phyloP scores from a whole-genome alignment of 2,888 invertebrate species.

The Gymnocheta viridis region DNA sequence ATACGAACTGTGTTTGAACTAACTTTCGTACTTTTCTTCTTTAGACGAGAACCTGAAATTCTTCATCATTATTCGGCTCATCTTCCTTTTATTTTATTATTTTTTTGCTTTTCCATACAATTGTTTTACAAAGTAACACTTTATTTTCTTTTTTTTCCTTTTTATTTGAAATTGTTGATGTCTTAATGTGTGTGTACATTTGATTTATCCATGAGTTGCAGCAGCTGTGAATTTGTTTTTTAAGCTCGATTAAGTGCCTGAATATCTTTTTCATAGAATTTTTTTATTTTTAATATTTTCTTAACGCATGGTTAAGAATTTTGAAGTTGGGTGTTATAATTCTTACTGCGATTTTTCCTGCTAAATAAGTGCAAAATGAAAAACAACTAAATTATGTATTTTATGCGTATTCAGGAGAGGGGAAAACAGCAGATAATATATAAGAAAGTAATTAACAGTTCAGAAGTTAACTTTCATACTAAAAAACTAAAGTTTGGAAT shows the following conservation, averaged over 20 bases:
- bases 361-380: not conserved
- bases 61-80: not conserved
- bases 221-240: slow-evolving; percentile 67
- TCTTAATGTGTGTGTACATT: slow-evolving; percentile 30
- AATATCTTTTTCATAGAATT: slow-evolving; percentile 44
- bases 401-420: not conserved
- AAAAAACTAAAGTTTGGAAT: not conserved
- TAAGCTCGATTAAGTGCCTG: slow-evolving; percentile 73
- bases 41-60: slow-evolving; percentile 9
- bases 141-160: no score
- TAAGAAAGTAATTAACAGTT: not conserved
- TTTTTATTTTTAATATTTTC: not conserved
- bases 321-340: not conserved
- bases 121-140: slow-evolving; percentile 27
- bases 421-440: not conserved
- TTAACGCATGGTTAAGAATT: slow-evolving; percentile 21
- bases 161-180: not conserved
- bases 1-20: no score
- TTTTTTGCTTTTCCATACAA: not conserved
- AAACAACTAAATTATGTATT: not conserved
- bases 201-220: slow-evolving; percentile 60
- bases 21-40: slow-evolving; percentile 5
- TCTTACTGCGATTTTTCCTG: slow-evolving; percentile 14
- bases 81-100: not conserved
- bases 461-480: not conserved